Conservation (phyloP, 2,888 invertebrate species). For the Endotricha flammealis region DNA sequence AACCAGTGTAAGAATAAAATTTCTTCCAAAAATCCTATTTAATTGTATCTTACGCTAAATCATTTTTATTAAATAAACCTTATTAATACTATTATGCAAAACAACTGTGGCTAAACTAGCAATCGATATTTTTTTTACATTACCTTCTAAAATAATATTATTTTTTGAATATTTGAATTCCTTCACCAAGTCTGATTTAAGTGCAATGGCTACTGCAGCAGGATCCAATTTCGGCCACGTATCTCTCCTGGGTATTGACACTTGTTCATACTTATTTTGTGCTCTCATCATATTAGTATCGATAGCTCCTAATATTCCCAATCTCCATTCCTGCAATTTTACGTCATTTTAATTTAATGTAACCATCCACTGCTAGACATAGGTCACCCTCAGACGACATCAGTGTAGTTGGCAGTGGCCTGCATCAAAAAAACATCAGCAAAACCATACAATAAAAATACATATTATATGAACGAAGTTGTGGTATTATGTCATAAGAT, state of each 20-base stretch:
- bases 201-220: slow-evolving; percentile 30
- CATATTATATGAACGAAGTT: too few relatives aligned
- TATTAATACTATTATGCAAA: too few relatives aligned
- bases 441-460: too few relatives aligned
- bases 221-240: slow-evolving; percentile 37
- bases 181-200: slow-evolving; percentile 26
- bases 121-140: slow-evolving; percentile 16
- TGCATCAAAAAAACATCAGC: too few relatives aligned
- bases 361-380: background rate
- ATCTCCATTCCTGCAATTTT: slow-evolving; percentile 35
- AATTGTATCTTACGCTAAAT: too few relatives aligned
- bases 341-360: slow-evolving; percentile 12
- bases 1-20: too few relatives aligned
- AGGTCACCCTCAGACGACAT: too few relatives aligned
- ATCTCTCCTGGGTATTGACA: slow-evolving; percentile 19
- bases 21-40: too few relatives aligned
- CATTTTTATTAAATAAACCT: too few relatives aligned
- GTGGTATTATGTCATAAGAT: too few relatives aligned
- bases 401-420: too few relatives aligned
- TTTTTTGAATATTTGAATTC: slow-evolving; percentile 31
- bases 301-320: slow-evolving; percentile 33
- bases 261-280: slow-evolving; percentile 33
- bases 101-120: too few relatives aligned
- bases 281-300: slow-evolving; percentile 30
- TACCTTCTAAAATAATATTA: slow-evolving; percentile 42